These are phyloP conservation scores for Oryzias javanicus DNA, from an alignment of 2,113 vertebrate genomes.

Conservation along the genomic window DNA sequence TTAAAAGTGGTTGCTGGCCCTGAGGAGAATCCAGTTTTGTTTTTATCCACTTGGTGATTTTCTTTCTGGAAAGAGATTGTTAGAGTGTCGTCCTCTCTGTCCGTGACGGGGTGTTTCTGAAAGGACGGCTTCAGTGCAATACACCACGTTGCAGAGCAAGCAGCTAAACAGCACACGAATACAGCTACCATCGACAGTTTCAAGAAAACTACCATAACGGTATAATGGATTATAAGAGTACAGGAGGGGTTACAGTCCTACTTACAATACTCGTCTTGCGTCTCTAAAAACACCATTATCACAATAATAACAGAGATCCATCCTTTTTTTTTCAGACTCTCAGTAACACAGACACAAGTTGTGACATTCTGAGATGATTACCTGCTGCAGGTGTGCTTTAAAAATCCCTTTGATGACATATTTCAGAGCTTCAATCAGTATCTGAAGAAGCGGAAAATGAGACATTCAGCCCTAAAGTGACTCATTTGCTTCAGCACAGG, in stretches of 20 bases:
- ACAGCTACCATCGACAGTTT: conserved; percentile 57
- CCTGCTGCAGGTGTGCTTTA: conserved; percentile 16
- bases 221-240: conserved; percentile 60
- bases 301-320: conserved; percentile 35
- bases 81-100: conserved; percentile 10
- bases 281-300: conserved; percentile 44
- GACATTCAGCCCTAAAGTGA: conserved; percentile 51
- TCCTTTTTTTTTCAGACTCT: conserved; percentile 16
- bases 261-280: conserved; percentile 40
- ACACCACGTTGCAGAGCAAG: conserved; percentile 64
- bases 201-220: conserved; percentile 59
- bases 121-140: conserved; percentile 64
- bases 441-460: conserved; percentile 8
- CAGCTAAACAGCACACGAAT: conserved; percentile 61
- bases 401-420: conserved; percentile 10
- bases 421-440: conserved; percentile 16
- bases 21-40: conserved; percentile 58
- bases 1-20: conserved; percentile 44
- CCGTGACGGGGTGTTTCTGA: conserved; percentile 24
- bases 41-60: conserved; percentile 32
- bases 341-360: conserved; percentile 75
- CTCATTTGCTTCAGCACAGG: conserved; percentile 6
- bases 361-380: conserved; percentile 60
- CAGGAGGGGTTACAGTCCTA: conserved; percentile 59
- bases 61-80: too few species aligned